Conservation (phyloP, 2,888 invertebrate genomes). For the Epirrita christyi region DNA sequence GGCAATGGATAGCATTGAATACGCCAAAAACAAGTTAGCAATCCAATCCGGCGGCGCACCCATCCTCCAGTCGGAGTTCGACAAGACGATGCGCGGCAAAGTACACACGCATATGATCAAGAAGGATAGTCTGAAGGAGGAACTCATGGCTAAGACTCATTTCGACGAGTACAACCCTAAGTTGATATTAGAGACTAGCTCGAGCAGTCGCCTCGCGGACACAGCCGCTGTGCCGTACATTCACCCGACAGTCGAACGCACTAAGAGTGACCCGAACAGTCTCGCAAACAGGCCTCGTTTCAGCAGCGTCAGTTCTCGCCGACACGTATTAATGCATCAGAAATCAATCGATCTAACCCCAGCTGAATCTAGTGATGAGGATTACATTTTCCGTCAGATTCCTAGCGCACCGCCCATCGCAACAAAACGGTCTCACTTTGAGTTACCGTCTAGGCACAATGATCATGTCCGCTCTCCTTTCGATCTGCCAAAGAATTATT, state of each 20-base stretch:
- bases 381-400: constrained; percentile 91
- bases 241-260: constrained; percentile 91
- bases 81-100: constrained; percentile 74
- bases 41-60: constrained; percentile 73
- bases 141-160: constrained; percentile 87
- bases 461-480: constrained; percentile 88
- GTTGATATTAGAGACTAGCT: constrained; percentile 80
- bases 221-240: constrained; percentile 81
- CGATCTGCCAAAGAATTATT: constrained; percentile 89
- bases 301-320: constrained; percentile 89
- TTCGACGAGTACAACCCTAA: constrained; percentile 91
- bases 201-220: constrained; percentile 80
- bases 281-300: constrained; percentile 89
- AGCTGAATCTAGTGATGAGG: constrained; percentile 93
- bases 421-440: constrained; percentile 89
- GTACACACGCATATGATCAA: constrained; percentile 73
- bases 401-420: constrained; percentile 90
- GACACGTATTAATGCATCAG: constrained; percentile 93
- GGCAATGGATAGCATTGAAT: constrained; percentile 83
- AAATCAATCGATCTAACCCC: constrained; percentile 94
- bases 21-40: constrained; percentile 70
- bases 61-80: constrained; percentile 86
- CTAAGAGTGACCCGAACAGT: constrained; percentile 94
- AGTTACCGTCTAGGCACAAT: constrained; percentile 83
- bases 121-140: constrained; percentile 85